These are phyloP conservation scores for Hypercompe scribonia DNA, from an alignment of 2,888 invertebrate genomes.

Conservation along the genomic window DNA sequence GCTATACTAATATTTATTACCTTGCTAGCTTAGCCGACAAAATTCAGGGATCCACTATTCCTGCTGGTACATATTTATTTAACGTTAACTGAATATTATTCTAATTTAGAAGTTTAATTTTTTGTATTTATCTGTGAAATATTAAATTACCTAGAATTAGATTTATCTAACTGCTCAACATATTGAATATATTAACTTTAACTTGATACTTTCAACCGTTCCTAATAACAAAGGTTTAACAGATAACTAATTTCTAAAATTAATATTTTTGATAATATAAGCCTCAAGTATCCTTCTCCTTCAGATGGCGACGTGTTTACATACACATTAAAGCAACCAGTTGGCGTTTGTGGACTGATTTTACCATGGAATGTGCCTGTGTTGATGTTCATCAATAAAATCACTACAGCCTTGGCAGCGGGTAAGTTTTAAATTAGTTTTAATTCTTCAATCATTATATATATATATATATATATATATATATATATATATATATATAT, in stretches of 20 bases:
- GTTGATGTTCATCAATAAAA: slow-evolving; percentile 96
- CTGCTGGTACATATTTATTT: slow-evolving; percentile 68
- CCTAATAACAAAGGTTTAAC: not conserved
- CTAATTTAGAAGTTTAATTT: not conserved
- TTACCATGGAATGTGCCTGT: slow-evolving; percentile 97
- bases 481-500: too few relatives aligned
- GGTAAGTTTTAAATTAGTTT: slow-evolving; percentile 46
- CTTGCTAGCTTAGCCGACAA: slow-evolving; percentile 96
- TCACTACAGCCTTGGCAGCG: slow-evolving; percentile 90
- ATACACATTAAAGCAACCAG: slow-evolving; percentile 88
- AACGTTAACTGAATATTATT: not conserved
- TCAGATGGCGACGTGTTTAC: slow-evolving; percentile 90
- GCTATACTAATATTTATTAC: slow-evolving; percentile 88
- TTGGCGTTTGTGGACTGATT: slow-evolving; percentile 94
- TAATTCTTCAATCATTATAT: not conserved
- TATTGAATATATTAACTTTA: too few relatives aligned
- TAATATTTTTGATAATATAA: not conserved
- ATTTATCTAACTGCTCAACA: not conserved
- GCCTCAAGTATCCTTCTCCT: not conserved
- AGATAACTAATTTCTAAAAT: not conserved
- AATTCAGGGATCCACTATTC: slow-evolving; percentile 91
- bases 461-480: too few relatives aligned
- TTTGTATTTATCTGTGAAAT: not conserved
- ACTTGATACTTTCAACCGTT: too few relatives aligned
- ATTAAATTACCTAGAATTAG: not conserved